phyloP scores from a whole-genome alignment of 2,888 invertebrate genomes.

The Microplitis manilae region DNA sequence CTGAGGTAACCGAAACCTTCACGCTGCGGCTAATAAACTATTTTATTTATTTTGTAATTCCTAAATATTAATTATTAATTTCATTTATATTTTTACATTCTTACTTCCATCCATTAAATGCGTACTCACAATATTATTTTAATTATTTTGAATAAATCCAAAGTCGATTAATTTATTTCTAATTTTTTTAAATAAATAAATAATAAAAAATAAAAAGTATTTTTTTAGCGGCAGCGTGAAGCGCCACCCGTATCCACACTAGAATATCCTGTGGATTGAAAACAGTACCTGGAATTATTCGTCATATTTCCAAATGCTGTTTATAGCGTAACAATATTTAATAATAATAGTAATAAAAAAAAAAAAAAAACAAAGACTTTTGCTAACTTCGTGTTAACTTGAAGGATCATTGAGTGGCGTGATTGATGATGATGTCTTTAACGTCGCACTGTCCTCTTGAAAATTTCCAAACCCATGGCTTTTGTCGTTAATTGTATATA shows the following conservation, averaged over 20 bases:
- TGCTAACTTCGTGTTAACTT: conserved; percentile 67
- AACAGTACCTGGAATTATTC: conserved; percentile 52
- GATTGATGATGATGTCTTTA: conserved; percentile 52
- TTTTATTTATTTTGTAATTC: not conserved
- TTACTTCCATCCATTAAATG: conserved; percentile 18
- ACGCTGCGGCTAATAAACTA: conserved; percentile 63
- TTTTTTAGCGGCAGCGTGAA: conserved; percentile 62
- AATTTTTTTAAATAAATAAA: conserved; percentile 9
- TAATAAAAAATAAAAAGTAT: conserved; percentile 18
- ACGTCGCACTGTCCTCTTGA: conserved; percentile 37
- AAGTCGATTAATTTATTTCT: conserved; percentile 10
- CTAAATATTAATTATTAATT: not conserved
- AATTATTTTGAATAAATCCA: not conserved
- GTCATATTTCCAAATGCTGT: conserved; percentile 15
- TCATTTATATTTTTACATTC: not conserved
- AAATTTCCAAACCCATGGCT: conserved; percentile 32
- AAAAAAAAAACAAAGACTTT: conserved; percentile 59
- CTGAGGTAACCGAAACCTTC: conserved; percentile 68
- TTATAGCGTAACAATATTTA: not conserved
- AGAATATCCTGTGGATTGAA: conserved; percentile 57
- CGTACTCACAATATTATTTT: conserved; percentile 9
- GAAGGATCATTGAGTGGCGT: conserved; percentile 56
- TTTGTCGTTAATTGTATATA: not conserved
- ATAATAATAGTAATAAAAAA: conserved; percentile 47
- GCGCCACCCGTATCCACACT: conserved; percentile 61